Evolutionary conservation across 2,888 invertebrate species (phyloP), one percentile per base, ranked within the genome.

Genomic region (Petrolisthes cinctipes): DNA sequence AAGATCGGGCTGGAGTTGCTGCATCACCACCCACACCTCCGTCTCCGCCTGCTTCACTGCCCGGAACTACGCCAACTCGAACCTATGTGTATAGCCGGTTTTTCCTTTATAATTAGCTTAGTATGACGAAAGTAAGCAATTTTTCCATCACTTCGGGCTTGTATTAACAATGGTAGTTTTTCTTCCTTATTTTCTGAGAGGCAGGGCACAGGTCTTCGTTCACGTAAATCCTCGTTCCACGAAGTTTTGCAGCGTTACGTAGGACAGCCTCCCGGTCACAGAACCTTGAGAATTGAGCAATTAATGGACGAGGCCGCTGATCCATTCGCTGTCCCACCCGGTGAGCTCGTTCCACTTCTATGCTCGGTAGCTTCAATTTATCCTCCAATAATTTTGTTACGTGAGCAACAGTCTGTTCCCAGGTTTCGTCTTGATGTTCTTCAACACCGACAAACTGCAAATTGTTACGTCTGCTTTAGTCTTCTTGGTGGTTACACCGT

Each of bases 161-260:
- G 37, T 37, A 37, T 37, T 37, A 37, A 37, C 2, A 37, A 37
- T 2, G 37, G 37, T 37, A 66, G 1, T 66, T 66, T 66, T 66
- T 66, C 66, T 66, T 3, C 66, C 66, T 66, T 11, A 66, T 66
- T 66, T 17, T 11, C 66, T 66, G 66, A 11, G 66, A 66, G 11
- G 3, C 66, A 2, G 66, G 17, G 17, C 66, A 66, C 66, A 66
- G 66, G 17, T 66, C 66, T 66, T 66, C 66, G 66, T 66, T 66
- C 66, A 66, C 66, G 66, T 66, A 66, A 17, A 66, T 66, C 66
- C 66, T 66, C 17, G 66, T 66, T 66, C 66, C 66, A 66, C 66
- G 66, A 2, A 66, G 66, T 17, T 66, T 66, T 17, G 66, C 66
- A 66, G 66, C 66, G 66, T 66, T 66, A 11, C 66, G 66, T 66